These are phyloP conservation scores for Bos taurus DNA, from an alignment of 2,113 vertebrate species.

Conservation along the genomic window DNA sequence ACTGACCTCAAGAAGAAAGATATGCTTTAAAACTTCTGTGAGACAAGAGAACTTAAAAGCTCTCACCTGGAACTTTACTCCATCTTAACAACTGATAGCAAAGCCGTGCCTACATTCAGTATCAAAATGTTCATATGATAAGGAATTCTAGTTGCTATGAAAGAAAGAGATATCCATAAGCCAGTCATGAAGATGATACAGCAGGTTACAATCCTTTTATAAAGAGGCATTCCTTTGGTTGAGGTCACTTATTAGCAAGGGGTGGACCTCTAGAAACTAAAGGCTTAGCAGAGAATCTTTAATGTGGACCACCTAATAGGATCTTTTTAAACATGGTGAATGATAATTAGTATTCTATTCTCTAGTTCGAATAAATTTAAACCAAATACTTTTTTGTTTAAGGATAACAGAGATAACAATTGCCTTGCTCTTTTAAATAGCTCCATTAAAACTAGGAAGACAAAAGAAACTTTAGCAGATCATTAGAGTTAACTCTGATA, in stretches of 20 bases:
- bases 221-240: neutral
- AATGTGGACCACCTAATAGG: neutral
- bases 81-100: neutral
- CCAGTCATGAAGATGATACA: neutral
- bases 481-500: slow-evolving; percentile 54
- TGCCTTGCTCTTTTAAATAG: slow-evolving; percentile 12
- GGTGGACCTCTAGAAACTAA: neutral
- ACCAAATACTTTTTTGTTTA: slow-evolving; percentile 37
- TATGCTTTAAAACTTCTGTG: neutral
- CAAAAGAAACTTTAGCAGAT: slow-evolving; percentile 53
- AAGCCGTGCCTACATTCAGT: neutral
- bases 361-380: slow-evolving; percentile 51
- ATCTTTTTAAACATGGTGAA: neutral
- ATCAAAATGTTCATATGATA: neutral
- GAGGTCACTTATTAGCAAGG: neutral
- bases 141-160: neutral
- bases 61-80: neutral
- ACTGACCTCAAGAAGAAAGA: neutral
- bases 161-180: neutral
- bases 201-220: neutral
- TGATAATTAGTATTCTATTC: slow-evolving; percentile 34
- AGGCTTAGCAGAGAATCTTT: neutral
- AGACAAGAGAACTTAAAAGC: neutral
- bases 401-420: slow-evolving; percentile 30
- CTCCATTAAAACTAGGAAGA: slow-evolving; percentile 42